Base-by-base conservation (phyloP, 1,140 invertebrate genomes). In the Holotrichia oblita region DNA sequence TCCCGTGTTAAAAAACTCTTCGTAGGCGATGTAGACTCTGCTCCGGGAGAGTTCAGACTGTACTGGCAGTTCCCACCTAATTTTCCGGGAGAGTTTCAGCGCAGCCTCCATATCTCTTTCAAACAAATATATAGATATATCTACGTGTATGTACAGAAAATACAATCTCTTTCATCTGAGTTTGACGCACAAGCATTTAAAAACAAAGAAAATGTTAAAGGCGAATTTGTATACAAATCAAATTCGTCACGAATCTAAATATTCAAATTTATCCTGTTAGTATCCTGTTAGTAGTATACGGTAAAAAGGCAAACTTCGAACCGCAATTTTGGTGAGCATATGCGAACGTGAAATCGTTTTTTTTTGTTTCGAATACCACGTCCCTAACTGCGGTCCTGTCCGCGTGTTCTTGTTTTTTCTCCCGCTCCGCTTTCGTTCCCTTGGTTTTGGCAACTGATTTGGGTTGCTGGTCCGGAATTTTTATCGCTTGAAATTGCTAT, bases 11-110 rank as follows among this genome's bases (percentile, higher is more conserved):
- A n/a, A 42, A 73, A 41, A 73, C 27, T 34, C 34, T 41, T 17
- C 9, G 24, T 22, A 17, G 22, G 6, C 61, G 27, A 17, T 73
- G 72, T 12, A 40, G 10, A 10, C 72, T 12, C 72, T 42, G 40
- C 64, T 69, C 64, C 10, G 61, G 17, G 20, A 73, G 8, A 42
- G 27, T 73, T 27, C 24, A 27, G 72, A 73, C 40, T 73, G 20
- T 17, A 73, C 72, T 73, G 72, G 34, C 72, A 73, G 40, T 73
- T 73, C 72, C 72, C 72, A 73, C 72, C 72, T 73, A 24, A 73
- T 73, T 73, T 73, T 73, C 72, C 27, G 27, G 72, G 72, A 73
- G 34, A 40, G 72, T 42, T 73, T 73, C 72, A 73, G 72, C 72
- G 72, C 72, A 73, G 72, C 72, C 72, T 73, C 72, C 72, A 27